A percentile compares a stretch with the other conserved stretches of the same genome.
These are phyloP conservation scores for Eulemur rufifrons DNA, from an alignment of 2,113 vertebrate species.

Conservation along the genomic window DNA sequence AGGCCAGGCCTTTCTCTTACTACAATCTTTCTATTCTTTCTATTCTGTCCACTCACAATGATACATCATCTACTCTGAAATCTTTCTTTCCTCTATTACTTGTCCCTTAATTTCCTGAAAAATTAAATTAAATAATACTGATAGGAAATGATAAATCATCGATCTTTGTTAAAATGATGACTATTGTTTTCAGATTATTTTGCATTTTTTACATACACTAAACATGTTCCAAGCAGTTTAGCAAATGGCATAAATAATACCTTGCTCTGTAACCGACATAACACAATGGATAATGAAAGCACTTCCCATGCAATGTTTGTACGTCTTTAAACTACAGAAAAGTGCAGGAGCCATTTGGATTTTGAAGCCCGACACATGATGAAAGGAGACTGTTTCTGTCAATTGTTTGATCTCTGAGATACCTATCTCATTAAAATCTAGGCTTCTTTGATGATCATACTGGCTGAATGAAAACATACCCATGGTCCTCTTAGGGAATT, in stretches of 20 bases:
- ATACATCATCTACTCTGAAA: not conserved
- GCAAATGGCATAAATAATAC: not conserved
- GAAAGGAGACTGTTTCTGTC: not conserved
- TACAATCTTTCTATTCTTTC: too few relatives aligned
- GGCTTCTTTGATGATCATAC: not conserved
- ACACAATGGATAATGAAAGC: not conserved
- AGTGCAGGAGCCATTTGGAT: not conserved
- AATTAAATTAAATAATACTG: slow-evolving; percentile 36
- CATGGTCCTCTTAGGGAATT: not conserved
- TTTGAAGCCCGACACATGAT: not conserved
- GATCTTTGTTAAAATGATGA: not conserved
- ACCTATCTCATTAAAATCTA: not conserved
- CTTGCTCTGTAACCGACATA: not conserved
- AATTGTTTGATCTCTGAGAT: not conserved
- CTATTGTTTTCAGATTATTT: slow-evolving; percentile 20
- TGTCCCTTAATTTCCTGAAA: not conserved
- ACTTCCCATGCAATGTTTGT: fast-evolving
- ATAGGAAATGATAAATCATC: not conserved
- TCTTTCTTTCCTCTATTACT: not conserved
- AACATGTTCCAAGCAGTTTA: not conserved
- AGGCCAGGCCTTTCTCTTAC: not conserved
- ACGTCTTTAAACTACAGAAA: not conserved
- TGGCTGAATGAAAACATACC: not conserved
- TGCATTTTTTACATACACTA: not conserved
- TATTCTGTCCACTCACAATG: not conserved